These are phyloP conservation scores for Diarsia dahlii DNA, from an alignment of 2,888 invertebrate species.

Conservation along the genomic window DNA sequence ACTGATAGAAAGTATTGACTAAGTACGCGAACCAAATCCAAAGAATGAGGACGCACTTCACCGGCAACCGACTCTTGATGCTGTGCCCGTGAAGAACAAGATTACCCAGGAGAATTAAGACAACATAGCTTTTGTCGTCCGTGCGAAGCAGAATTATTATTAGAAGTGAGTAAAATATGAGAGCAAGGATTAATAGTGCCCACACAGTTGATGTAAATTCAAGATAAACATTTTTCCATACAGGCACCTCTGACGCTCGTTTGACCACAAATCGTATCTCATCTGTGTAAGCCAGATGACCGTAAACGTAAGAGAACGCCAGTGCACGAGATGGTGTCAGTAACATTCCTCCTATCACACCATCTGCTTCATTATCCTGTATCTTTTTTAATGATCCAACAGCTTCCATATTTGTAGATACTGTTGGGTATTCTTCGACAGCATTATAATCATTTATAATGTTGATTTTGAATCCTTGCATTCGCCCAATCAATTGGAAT, in stretches of 20 bases:
- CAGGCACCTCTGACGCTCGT: constrained; percentile 38
- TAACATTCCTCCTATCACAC: constrained; percentile 53
- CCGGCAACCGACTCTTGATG: constrained; percentile 42
- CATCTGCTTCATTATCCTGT: constrained; percentile 57
- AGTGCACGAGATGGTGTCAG: constrained; percentile 52
- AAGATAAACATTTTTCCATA: constrained; percentile 66
- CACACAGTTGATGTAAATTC: constrained; percentile 62
- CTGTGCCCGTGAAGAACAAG: constrained; percentile 49
- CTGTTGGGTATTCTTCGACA: constrained; percentile 66
- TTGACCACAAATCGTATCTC: constrained; percentile 58
- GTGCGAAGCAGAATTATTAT: constrained; percentile 48
- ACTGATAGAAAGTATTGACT: constrained; percentile 68
- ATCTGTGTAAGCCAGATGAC: constrained; percentile 52
- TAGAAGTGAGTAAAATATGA: constrained; percentile 51
- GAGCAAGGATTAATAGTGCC: constrained; percentile 49
- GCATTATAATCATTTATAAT: constrained; percentile 65
- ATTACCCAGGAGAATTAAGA: constrained; percentile 42
- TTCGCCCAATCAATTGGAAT: constrained; percentile 71
- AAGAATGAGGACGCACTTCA: constrained; percentile 65
- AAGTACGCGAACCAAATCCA: constrained; percentile 77
- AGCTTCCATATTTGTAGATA: constrained; percentile 69
- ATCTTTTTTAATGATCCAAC: constrained; percentile 66
- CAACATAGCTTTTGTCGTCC: constrained; percentile 53
- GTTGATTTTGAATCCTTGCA: constrained; percentile 74
- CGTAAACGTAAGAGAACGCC: constrained; percentile 50